Evolutionary conservation across 2,888 invertebrate genomes (phyloP).

Genomic region (Agonopterix subpropinquella): DNA sequence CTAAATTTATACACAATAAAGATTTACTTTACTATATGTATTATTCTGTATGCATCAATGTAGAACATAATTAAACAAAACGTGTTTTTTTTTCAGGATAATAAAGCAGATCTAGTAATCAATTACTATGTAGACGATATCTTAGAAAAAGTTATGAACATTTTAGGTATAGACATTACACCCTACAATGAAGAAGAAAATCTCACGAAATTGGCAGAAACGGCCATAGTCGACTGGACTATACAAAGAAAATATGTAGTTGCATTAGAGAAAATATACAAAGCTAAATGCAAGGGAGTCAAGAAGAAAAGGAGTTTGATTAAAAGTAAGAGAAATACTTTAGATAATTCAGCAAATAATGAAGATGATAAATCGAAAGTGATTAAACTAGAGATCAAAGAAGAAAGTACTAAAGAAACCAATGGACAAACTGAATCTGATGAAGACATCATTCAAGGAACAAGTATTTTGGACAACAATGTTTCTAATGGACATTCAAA

Average conservation of each 20-base stretch:
- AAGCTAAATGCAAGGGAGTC: slow-evolving; percentile 63
- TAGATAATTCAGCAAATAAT: slow-evolving; percentile 13
- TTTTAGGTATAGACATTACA: slow-evolving; percentile 83
- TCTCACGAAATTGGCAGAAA: slow-evolving; percentile 76
- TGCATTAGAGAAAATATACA: slow-evolving; percentile 76
- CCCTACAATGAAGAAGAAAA: slow-evolving; percentile 80
- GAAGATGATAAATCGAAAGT: slow-evolving; percentile 41
- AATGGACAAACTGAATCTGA: background rate
- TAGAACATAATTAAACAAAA: too few relatives aligned
- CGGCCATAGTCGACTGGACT: slow-evolving; percentile 81
- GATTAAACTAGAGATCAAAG: slow-evolving; percentile 43
- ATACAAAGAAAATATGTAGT: slow-evolving; percentile 77
- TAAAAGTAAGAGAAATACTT: slow-evolving; percentile 44
- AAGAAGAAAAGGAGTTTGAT: slow-evolving; percentile 57
- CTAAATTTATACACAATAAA: too few relatives aligned
- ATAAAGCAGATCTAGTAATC: slow-evolving; percentile 92
- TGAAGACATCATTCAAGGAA: slow-evolving; percentile 11
- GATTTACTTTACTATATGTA: too few relatives aligned
- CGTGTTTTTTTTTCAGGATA: slow-evolving; percentile 79
- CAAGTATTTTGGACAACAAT: too few relatives aligned
- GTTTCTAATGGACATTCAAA: slow-evolving; percentile 9
- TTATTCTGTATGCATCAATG: too few relatives aligned
- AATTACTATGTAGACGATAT: slow-evolving; percentile 93
- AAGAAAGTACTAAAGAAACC: slow-evolving; percentile 9
- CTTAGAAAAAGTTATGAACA: slow-evolving; percentile 82